Conservation (phyloP, 2,113 vertebrate species). For the Morphnarchus princeps region DNA sequence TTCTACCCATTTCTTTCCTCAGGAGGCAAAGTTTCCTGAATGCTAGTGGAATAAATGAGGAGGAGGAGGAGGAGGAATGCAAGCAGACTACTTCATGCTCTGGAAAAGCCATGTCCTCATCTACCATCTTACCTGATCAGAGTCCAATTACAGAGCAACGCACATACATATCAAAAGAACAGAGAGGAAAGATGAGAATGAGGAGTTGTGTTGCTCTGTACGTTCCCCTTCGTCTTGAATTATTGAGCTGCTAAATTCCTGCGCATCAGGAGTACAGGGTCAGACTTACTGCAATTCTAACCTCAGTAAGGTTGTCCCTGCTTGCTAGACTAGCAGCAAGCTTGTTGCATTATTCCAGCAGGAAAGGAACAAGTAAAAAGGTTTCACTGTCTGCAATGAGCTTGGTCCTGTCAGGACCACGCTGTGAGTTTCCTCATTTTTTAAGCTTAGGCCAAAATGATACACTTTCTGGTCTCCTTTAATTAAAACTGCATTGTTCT, state of each 20-base stretch:
- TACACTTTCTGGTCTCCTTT: not conserved
- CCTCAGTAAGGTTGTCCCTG: not conserved
- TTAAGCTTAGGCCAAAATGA: not conserved
- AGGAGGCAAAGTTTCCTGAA: not conserved
- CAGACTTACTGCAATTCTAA: not conserved
- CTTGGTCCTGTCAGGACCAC: not conserved
- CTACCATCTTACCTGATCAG: not conserved
- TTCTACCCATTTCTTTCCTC: not conserved
- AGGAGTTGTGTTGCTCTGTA: constrained; percentile 1
- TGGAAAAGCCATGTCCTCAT: not conserved
- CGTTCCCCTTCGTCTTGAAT: not conserved
- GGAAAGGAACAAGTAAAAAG: not conserved
- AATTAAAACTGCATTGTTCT: not conserved
- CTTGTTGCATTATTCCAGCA: not conserved
- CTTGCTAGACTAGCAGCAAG: not conserved
- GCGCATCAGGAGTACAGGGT: not conserved
- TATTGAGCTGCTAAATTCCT: not conserved
- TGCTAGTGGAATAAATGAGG: not conserved
- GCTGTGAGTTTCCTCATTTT: not conserved
- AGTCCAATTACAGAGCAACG: constrained; percentile 14
- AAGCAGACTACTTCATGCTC: not conserved
- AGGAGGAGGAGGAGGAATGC: not conserved
- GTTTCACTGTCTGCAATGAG: not conserved
- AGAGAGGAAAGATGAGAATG: constrained; percentile 34
- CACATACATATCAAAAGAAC: not conserved